Evolutionary conservation across 2,797 vertebrate species (phyloP), one percentile per base, ranked within the genome.

Genomic region (Paramormyrops hopkinsi): DNA sequence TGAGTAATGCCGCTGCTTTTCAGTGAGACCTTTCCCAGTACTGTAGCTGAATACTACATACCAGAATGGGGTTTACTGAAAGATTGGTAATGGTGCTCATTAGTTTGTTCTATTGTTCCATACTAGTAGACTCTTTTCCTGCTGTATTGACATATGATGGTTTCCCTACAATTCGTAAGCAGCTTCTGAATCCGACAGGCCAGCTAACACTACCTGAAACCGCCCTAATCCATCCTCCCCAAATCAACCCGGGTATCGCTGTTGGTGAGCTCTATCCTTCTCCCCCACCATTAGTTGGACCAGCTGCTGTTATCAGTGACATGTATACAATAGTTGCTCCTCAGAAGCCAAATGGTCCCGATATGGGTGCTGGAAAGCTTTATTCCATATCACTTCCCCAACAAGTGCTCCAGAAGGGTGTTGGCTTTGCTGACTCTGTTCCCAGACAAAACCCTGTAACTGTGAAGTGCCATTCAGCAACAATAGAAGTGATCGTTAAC

Each of bases 241-340:
- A 86, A 53, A 33, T 56, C 51, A 25, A 86, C 19, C 22, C 2
- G 2, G 50, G 50, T 1, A 33, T 86, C 29, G 51, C 50, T 37
- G 85, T 86, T 56, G 85, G 85, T 86, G 85, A 86, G 48, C 85
- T 53, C 11, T 54, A 86, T 86, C 50, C 85, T 84, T 84, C 46
- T 51, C 44, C 46, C 11, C 9, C 44, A 25, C 19, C 6, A 37
- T 19, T 48, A 5, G n/a, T 44, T 84, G 8, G n/a, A 25, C 44
- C 41, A 50, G 82, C 37, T 84, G 46, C 82, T 84, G 41, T 50
- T 84, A 22, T 84, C 19, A 22, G 82, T 50, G 41, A 84, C 0
- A 50, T 22, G n/a, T 48, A 84, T 37, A 50, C 44, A 25, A 1
- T 50, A 50, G 4, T 50, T 46, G 41, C 44, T 1, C 82, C 41